These are phyloP conservation scores for Phylloscopus trochilus DNA, from an alignment of 2,113 vertebrate species.

Conservation along the genomic window DNA sequence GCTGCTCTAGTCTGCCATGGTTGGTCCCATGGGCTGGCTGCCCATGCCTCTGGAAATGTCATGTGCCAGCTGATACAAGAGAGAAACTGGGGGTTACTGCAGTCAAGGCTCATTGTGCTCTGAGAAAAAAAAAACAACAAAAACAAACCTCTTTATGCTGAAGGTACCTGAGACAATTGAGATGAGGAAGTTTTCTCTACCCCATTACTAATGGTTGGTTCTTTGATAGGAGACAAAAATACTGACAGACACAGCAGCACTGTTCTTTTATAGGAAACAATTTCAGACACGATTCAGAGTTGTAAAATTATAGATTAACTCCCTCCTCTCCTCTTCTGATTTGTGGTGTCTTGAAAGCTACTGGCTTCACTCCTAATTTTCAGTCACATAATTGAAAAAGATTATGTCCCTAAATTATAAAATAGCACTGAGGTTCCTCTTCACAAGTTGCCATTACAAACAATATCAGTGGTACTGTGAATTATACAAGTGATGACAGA, in stretches of 20 bases:
- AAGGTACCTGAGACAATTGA: background rate
- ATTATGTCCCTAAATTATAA: background rate
- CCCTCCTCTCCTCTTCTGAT: background rate
- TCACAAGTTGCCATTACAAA: background rate
- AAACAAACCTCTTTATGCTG: background rate
- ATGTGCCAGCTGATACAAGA: background rate
- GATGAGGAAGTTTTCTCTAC: background rate
- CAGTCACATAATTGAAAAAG: background rate
- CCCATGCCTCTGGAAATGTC: background rate
- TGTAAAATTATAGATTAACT: background rate
- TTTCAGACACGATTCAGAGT: background rate
- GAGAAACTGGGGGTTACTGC: background rate
- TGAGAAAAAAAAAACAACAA: background rate
- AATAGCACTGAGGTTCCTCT: background rate
- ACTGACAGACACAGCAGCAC: background rate
- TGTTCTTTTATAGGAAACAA: background rate
- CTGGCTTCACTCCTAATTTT: background rate
- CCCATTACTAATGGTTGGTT: background rate
- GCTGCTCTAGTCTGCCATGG: background rate
- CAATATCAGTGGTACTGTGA: background rate
- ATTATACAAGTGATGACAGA: slow-evolving; percentile 8
- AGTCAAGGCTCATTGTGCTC: background rate
- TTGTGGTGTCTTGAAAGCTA: background rate
- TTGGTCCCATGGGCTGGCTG: background rate
- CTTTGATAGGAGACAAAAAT: background rate